Evolutionary conservation across 1,140 invertebrate genomes (phyloP).

Genomic region (Leguminivora glycinivorella): DNA sequence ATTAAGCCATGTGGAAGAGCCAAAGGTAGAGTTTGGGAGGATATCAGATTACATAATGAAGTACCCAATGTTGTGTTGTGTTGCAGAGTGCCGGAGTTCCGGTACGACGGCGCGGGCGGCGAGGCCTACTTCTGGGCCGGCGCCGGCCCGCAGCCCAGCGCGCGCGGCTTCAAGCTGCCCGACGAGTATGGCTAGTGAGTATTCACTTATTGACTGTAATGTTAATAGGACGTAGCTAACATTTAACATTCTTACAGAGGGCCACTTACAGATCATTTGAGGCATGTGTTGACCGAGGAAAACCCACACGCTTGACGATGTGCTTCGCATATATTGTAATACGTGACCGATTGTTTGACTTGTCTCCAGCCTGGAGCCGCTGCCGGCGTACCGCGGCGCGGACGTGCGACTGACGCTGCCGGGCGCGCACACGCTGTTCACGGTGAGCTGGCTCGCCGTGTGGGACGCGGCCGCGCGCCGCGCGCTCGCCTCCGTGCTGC

Average conservation of each 20-base stretch:
- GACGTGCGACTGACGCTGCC: constrained; percentile 89
- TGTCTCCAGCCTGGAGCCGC: constrained; percentile 56
- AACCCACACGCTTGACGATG: too few relatives aligned
- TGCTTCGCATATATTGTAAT: too few relatives aligned
- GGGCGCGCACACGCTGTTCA: constrained; percentile 90
- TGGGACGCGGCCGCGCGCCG: constrained; percentile 86
- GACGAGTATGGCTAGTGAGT: constrained; percentile 96
- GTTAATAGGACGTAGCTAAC: too few relatives aligned
- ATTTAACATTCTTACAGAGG: too few relatives aligned
- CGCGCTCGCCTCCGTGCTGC: constrained; percentile 88
- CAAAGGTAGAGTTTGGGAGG: too few relatives aligned
- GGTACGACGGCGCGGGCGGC: constrained; percentile 87
- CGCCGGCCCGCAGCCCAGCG: constrained; percentile 90
- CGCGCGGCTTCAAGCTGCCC: constrained; percentile 89
- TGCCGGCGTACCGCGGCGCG: constrained; percentile 83
- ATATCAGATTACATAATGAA: too few relatives aligned
- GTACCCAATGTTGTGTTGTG: too few relatives aligned
- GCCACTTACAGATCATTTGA: too few relatives aligned
- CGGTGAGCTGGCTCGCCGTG: constrained; percentile 86
- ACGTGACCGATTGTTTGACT: too few relatives aligned
- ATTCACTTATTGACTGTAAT: too few relatives aligned
- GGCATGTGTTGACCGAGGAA: too few relatives aligned
- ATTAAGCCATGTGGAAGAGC: too few relatives aligned
- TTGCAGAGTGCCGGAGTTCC: constrained; percentile 84
- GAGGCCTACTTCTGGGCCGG: constrained; percentile 94